Conservation (phyloP, 2,113 vertebrate species). For the Pseudopipra pipra region DNA sequence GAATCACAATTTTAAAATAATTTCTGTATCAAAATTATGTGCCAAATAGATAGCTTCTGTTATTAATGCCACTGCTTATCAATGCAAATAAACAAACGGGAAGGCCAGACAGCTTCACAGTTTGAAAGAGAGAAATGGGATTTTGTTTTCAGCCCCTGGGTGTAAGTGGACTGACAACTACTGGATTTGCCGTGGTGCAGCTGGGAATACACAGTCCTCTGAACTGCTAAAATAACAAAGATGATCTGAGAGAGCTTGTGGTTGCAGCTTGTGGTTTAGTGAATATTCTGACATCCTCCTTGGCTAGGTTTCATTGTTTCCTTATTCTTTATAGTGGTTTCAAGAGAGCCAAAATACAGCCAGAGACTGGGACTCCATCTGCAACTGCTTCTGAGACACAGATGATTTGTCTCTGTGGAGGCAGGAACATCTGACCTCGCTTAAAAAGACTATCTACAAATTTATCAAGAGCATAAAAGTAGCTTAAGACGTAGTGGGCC, state of each 20-base stretch:
- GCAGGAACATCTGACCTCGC: background rate
- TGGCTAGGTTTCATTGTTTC: background rate
- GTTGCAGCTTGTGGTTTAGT: background rate
- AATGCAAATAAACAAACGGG: background rate
- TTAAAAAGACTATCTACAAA: background rate
- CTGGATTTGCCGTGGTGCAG: background rate
- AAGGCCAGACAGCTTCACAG: background rate
- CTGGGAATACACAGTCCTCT: background rate
- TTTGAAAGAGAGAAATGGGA: background rate
- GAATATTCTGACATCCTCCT: background rate
- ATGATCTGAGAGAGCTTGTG: background rate
- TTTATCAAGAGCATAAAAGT: background rate
- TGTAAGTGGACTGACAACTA: background rate
- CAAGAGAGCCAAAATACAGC: background rate
- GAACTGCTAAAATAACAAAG: background rate
- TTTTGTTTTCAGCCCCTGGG: background rate
- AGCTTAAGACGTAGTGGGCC: background rate
- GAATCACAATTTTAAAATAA: background rate
- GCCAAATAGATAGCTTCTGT: background rate
- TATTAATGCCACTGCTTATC: background rate
- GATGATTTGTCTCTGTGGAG: background rate
- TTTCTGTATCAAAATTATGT: background rate
- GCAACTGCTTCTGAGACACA: background rate
- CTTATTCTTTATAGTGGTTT: background rate
- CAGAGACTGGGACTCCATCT: background rate